phyloP scores from a whole-genome alignment of 2,797 vertebrate species.

The Sebastolobus altivelis region DNA sequence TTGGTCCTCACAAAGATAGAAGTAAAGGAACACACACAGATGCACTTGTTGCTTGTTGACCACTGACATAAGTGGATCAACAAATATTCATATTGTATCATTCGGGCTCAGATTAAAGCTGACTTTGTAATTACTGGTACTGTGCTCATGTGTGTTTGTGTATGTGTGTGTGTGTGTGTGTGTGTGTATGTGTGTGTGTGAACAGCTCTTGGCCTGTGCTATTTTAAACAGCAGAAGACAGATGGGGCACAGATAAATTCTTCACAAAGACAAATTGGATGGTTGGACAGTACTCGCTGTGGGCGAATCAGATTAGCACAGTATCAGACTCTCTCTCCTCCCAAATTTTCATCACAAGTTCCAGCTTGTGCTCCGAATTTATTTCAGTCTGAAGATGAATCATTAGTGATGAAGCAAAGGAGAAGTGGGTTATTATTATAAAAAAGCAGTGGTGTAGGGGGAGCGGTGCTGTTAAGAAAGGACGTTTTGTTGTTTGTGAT shows the following conservation, averaged over 20 bases:
- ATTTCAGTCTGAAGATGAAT: slow-evolving; percentile 25
- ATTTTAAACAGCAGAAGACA: slow-evolving; percentile 63
- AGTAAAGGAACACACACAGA: neutral
- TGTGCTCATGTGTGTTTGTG: neutral
- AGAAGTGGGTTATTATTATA: neutral
- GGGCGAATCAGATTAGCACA: slow-evolving; percentile 53
- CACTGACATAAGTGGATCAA: neutral
- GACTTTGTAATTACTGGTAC: neutral
- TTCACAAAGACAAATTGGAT: slow-evolving; percentile 53
- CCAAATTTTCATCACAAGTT: slow-evolving; percentile 8
- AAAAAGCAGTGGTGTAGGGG: neutral
- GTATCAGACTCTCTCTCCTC: slow-evolving; percentile 12
- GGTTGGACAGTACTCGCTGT: slow-evolving; percentile 37
- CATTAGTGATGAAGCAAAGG: slow-evolving; percentile 19
- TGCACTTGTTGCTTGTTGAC: neutral
- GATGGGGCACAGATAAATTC: slow-evolving; percentile 55
- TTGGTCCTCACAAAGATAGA: neutral
- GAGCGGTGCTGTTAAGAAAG: neutral
- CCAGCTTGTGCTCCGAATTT: slow-evolving; percentile 18
- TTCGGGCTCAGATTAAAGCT: neutral
- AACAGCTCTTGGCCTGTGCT: slow-evolving; percentile 40
- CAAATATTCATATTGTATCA: neutral
- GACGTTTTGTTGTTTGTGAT: neutral
- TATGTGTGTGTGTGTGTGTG: slow-evolving; percentile 11
- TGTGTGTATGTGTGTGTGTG: slow-evolving; percentile 9